Evolutionary conservation across 2,113 vertebrate species (phyloP).

Genomic region (Hypomesus transpacificus): DNA sequence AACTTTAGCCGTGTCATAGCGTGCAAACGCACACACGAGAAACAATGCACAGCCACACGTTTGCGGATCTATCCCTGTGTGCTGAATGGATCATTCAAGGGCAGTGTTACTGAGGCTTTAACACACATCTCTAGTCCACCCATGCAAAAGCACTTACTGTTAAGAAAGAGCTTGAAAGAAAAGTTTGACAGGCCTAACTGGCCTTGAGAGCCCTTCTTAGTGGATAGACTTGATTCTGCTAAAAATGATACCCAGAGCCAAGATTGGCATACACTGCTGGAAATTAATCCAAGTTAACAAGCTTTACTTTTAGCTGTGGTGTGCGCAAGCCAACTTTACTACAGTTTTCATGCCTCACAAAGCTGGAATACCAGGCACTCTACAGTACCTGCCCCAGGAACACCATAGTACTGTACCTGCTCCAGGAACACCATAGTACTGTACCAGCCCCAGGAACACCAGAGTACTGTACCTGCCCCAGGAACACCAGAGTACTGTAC

Average conservation of each 20-base stretch:
- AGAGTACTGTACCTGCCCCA: too few species aligned
- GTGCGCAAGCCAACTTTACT: slow-evolving; percentile 33
- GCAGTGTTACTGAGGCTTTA: too few species aligned
- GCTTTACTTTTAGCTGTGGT: slow-evolving; percentile 39
- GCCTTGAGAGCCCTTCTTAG: slow-evolving; percentile 23
- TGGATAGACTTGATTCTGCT: slow-evolving; percentile 31
- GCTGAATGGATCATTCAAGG: too few species aligned
- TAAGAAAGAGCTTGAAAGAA: slow-evolving; percentile 9
- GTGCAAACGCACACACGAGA: not conserved
- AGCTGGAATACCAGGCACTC: too few species aligned
- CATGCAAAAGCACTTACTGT: slow-evolving; percentile 15
- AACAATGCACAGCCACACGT: not conserved
- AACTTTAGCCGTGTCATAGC: not conserved
- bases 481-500: too few species aligned
- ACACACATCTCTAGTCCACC: not conserved
- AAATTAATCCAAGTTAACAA: slow-evolving; percentile 55
- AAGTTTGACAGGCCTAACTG: slow-evolving; percentile 34
- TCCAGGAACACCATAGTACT: too few species aligned
- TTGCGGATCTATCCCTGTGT: not conserved
- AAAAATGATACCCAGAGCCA: slow-evolving; percentile 36
- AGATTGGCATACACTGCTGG: slow-evolving; percentile 35
- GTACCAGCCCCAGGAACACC: too few species aligned
- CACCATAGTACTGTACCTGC: too few species aligned
- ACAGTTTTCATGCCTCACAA: not conserved
- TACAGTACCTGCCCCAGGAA: too few species aligned